These are phyloP conservation scores for Urophycis tenuis DNA, from an alignment of 2,797 vertebrate genomes.

Conservation along the genomic window DNA sequence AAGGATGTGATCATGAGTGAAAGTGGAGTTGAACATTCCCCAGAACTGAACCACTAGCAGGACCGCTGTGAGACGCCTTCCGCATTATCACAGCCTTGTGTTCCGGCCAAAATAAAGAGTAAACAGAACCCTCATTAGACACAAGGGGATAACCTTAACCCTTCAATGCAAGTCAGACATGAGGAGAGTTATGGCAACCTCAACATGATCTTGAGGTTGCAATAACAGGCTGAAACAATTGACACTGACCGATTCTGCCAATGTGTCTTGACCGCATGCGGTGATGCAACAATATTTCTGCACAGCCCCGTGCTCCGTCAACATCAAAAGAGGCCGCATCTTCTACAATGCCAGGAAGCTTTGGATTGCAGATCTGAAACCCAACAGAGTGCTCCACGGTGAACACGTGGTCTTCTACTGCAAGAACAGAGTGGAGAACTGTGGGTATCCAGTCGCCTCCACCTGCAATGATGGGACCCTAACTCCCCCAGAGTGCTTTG, in stretches of 20 bases:
- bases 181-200: background rate
- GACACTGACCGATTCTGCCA: background rate
- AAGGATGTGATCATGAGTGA: too few relatives aligned
- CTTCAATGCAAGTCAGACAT: background rate
- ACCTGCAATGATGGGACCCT: constrained; percentile 75
- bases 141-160: background rate
- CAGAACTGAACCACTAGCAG: background rate
- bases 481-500: constrained; percentile 76
- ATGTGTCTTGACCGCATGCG: background rate
- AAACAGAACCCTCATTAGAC: background rate
- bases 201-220: background rate
- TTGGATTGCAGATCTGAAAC: constrained; percentile 72
- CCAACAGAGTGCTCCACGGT: constrained; percentile 73
- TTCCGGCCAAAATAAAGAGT: too few relatives aligned
- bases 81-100: background rate
- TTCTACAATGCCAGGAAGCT: constrained; percentile 73
- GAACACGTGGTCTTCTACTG: constrained; percentile 80
- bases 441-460: constrained; percentile 73
- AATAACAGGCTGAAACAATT: too few relatives aligned
- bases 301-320: constrained; percentile 77
- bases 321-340: constrained; percentile 77
- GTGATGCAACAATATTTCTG: background rate
- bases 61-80: background rate
- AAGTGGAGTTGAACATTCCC: too few relatives aligned
- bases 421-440: constrained; percentile 73